Base-by-base conservation (phyloP, 2,888 invertebrate genomes). In the Patella caerulea region DNA sequence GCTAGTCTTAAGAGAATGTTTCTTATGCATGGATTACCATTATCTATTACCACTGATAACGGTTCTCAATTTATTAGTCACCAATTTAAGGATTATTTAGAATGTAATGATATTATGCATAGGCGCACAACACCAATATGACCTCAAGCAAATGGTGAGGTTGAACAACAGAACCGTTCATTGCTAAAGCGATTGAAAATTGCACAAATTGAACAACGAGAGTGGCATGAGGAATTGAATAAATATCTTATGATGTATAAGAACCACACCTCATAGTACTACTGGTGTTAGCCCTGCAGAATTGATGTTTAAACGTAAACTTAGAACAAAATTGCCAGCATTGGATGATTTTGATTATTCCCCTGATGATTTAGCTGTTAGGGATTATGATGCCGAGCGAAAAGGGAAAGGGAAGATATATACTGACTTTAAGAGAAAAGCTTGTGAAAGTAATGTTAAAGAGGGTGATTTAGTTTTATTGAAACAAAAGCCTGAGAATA, bases 201-300 rank as follows among this genome's bases (percentile, higher is more conserved):
- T 14, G 76, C 78, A 7, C 77, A 81, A 24, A 73, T 56, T 54
- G 74, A 81, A 69, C 54, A 73, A 11, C 55, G 54, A 72, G 76
- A 76, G 17, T 80, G 76, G 78, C 59, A 59, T 56, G 52, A 29
- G 14, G 79, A 81, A 59, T 17, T 79, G 17, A 4, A 72, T 15
- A 78, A 79, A 55, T 78, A 59, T 55, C n/a, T 78, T 34, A 19
- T 76, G n/a, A 59, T 72, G 17, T 81, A 80, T 71, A 56, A n/a
- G 73, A n/a, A 70, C 75, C 3, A 81, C 80, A n/a, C 79, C 80
- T 45, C 81, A 80, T 71, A 70, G n/a, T 9, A 75, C 79, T 53
- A 81, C 81, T 71, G 81, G 81, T 45, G 74, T 65, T n/a, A 73
- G 55, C 65, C 78, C 81, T 45, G 70, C 79, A 14, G 74, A 79